Percentiles rank a stretch among this genome's conserved stretches.
These are phyloP conservation scores for Tapirus terrestris DNA, from an alignment of 2,113 vertebrate species.

Conservation along the genomic window DNA sequence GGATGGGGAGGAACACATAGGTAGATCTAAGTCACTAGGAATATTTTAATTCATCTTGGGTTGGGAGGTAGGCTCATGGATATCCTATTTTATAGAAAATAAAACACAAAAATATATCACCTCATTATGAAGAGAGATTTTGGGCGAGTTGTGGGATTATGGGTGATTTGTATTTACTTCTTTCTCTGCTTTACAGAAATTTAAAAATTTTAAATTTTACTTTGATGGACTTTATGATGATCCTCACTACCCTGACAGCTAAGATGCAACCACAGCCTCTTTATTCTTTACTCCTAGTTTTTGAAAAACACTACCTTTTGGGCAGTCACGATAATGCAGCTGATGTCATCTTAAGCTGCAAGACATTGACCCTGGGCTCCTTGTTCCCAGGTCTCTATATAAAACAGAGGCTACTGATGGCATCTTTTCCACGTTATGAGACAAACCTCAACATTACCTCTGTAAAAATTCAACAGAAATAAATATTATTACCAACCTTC, in stretches of 20 bases:
- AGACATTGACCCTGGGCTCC: background rate
- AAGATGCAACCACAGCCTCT: background rate
- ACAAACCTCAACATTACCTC: background rate
- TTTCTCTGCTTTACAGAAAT: background rate
- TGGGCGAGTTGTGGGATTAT: background rate
- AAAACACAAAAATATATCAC: background rate
- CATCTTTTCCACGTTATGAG: background rate
- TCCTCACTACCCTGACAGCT: background rate
- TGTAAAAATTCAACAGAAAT: constrained; percentile 15
- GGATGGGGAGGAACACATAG: background rate
- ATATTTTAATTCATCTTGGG: background rate
- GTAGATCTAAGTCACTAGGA: background rate
- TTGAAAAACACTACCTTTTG: background rate
- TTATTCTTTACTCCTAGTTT: background rate
- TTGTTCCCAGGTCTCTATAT: background rate
- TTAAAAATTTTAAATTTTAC: background rate
- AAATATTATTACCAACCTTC: constrained; percentile 79
- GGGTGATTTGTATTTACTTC: background rate
- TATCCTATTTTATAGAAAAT: background rate
- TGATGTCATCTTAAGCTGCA: background rate
- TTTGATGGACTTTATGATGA: background rate
- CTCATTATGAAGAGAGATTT: background rate
- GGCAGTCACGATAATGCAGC: background rate
- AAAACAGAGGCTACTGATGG: background rate
- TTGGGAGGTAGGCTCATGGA: background rate